Evolutionary conservation across 2,797 vertebrate genomes (phyloP).

Genomic region (Lophotriccus pileatus): DNA sequence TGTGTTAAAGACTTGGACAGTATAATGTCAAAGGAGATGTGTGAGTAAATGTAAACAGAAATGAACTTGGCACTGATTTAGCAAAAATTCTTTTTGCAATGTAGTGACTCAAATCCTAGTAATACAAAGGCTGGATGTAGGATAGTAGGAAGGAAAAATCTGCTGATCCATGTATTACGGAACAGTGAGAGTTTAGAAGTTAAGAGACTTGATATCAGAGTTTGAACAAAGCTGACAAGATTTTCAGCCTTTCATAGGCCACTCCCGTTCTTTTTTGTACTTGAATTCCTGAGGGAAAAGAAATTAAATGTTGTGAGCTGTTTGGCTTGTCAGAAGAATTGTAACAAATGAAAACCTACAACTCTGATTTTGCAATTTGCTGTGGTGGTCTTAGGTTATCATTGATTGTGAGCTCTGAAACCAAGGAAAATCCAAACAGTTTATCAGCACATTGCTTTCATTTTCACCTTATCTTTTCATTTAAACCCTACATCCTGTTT

Average conservation of each 20-base stretch:
- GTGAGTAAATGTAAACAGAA: not conserved
- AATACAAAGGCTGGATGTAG: not conserved
- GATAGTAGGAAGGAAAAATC: not conserved
- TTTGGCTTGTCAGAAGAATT: not conserved
- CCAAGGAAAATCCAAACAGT: not conserved
- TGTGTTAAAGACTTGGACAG: not conserved
- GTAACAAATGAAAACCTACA: not conserved
- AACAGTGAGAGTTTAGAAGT: not conserved
- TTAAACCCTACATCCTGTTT: not conserved
- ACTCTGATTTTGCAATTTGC: not conserved
- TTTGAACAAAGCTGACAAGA: not conserved
- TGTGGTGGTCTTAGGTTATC: not conserved
- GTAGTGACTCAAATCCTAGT: not conserved
- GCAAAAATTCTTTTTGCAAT: not conserved
- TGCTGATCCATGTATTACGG: not conserved
- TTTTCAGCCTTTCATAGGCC: not conserved
- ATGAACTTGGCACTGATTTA: not conserved
- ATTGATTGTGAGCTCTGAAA: not conserved
- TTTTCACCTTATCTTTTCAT: not conserved
- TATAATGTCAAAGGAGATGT: not conserved
- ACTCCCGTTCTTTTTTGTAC: not conserved
- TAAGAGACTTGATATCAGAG: not conserved
- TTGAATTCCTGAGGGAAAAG: not conserved
- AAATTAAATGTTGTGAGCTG: not conserved
- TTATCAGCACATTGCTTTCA: not conserved